These are phyloP conservation scores for Cotesia typhae DNA, from an alignment of 1,140 invertebrate species.

Conservation along the genomic window DNA sequence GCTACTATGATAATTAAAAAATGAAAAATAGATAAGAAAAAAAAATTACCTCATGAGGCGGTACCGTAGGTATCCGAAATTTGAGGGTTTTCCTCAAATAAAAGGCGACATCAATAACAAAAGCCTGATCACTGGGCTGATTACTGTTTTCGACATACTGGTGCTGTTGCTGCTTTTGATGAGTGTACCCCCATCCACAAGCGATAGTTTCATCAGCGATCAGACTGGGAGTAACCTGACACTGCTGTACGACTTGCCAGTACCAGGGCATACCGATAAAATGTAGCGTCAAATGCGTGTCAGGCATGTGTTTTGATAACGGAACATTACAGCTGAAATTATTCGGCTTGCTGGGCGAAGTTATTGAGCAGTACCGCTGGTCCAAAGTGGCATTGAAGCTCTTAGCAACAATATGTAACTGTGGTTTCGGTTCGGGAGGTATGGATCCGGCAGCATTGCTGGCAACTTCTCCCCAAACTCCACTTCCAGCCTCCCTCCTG, in stretches of 20 bases:
- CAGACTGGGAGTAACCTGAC: constrained; percentile 44
- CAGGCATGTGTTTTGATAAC: constrained; percentile 61
- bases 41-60: constrained; percentile 57
- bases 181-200: constrained; percentile 52
- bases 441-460: constrained; percentile 60
- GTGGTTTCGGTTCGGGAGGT: constrained; percentile 58
- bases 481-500: constrained; percentile 51
- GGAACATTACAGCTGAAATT: constrained; percentile 59
- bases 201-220: constrained; percentile 50
- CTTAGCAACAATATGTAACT: constrained; percentile 55
- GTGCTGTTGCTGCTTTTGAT: constrained; percentile 47
- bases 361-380: constrained; percentile 57
- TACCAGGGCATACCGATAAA: constrained; percentile 61
- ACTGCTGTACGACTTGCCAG: constrained; percentile 58
- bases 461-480: constrained; percentile 60
- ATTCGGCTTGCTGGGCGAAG: constrained; percentile 51
- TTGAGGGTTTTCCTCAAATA: constrained; percentile 57
- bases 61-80: constrained; percentile 59
- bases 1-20: not conserved
- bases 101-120: constrained; percentile 57
- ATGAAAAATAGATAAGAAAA: not conserved
- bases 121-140: constrained; percentile 55
- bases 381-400: constrained; percentile 59
- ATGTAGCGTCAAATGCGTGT: constrained; percentile 56
- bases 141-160: constrained; percentile 53